Conservation (phyloP, 2,888 invertebrate genomes). For the Drosophila ustulata region DNA sequence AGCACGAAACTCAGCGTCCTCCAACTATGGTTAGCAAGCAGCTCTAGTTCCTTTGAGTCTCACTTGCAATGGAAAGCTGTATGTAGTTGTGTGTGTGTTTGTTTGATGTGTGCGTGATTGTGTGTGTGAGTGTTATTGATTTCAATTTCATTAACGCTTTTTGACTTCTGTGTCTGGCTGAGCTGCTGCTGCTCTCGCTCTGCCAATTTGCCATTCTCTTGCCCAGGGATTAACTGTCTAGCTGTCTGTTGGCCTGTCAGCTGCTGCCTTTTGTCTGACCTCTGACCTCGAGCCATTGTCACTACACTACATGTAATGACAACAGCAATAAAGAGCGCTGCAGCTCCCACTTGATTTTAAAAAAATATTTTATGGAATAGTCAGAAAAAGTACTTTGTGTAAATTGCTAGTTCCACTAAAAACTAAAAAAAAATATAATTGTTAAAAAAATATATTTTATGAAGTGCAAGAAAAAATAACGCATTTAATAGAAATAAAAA, state of each 20-base stretch:
- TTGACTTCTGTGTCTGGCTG: constrained; percentile 31
- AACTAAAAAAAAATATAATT: no score
- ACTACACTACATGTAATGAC: constrained; percentile 34
- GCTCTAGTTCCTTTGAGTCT: not conserved
- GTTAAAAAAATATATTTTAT: no score
- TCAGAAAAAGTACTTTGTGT: no score
- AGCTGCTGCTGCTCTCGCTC: not conserved
- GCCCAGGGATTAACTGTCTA: constrained; percentile 35
- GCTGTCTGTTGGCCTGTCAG: constrained; percentile 47
- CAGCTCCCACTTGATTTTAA: no score
- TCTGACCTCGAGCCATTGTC: constrained; percentile 34
- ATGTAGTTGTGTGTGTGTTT: no score
- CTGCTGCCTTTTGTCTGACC: constrained; percentile 45
- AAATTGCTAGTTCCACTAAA: no score
- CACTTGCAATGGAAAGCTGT: constrained; percentile 1
- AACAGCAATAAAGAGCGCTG: constrained; percentile 13
- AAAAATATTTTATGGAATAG: no score
- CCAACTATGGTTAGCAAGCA: constrained; percentile 6
- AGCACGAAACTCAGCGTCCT: constrained; percentile 1
- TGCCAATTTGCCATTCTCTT: not conserved
- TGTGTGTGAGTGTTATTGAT: constrained; percentile 57
- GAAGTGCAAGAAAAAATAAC: no score
- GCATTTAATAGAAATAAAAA: no score
- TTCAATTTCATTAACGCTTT: constrained; percentile 79
- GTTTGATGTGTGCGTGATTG: not conserved